Evolutionary conservation across 2,113 vertebrate species (phyloP).

Genomic region (Okapia johnstoni): DNA sequence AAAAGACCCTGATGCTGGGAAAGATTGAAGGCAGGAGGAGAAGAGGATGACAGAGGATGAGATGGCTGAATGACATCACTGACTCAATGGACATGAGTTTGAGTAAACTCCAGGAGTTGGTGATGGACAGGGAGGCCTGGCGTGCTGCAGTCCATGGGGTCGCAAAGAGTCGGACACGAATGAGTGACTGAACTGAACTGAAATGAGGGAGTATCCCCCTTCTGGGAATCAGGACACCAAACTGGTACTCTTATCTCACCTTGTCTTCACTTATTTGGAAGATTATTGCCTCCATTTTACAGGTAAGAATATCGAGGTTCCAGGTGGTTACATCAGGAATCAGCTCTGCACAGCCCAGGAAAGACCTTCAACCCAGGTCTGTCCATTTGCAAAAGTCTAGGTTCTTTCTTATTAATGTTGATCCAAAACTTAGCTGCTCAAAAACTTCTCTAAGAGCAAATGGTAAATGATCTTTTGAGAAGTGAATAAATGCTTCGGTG

Average conservation of each 20-base stretch:
- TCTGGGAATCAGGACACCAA: not conserved
- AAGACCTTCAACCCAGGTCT: not conserved
- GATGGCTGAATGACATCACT: not conserved
- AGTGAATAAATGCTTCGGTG: not conserved
- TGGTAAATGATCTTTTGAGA: not conserved
- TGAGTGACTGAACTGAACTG: not conserved
- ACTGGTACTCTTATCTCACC: not conserved
- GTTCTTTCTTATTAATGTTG: not conserved
- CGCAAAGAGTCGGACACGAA: rapidly evolving
- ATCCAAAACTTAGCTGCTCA: not conserved
- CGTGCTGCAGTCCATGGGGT: not conserved
- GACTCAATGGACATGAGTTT: not conserved
- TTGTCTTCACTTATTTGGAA: not conserved
- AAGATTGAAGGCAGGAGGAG: not conserved
- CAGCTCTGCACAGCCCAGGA: not conserved
- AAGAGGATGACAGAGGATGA: not conserved
- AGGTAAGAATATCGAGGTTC: not conserved
- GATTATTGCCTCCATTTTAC: not conserved
- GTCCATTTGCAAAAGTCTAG: not conserved
- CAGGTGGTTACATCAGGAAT: not conserved
- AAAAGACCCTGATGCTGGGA: not conserved
- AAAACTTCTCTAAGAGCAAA: not conserved
- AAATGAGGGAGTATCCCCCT: not conserved
- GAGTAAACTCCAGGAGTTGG: not conserved
- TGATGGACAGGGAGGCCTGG: not conserved